Percentiles rank a stretch among this genome's conserved stretches.
phyloP scores from a whole-genome alignment of 2,113 vertebrate genomes.

The Cryptoleucopteryx plumbea region DNA sequence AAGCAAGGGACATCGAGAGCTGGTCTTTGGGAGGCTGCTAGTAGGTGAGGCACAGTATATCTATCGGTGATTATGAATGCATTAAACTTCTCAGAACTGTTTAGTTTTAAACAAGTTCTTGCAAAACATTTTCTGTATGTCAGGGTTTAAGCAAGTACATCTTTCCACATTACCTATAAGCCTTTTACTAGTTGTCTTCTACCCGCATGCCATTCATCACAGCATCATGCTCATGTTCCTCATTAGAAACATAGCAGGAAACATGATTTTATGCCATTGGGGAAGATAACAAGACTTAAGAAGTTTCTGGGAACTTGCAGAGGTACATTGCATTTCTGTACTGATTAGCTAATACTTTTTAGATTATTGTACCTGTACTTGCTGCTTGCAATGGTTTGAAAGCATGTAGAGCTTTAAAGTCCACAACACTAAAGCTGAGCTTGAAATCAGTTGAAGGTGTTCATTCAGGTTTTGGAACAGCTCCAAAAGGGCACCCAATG shows the following conservation, averaged over 20 bases:
- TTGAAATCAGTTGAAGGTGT: not conserved
- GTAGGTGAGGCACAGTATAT: not conserved
- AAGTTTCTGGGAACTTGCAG: not conserved
- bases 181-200: not conserved
- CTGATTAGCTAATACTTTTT: not conserved
- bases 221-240: not conserved
- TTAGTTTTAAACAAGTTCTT: not conserved
- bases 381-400: not conserved
- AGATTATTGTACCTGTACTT: not conserved
- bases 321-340: not conserved
- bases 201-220: not conserved
- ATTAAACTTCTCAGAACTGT: not conserved
- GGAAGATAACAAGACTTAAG: not conserved
- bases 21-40: not conserved
- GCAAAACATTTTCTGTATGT: not conserved
- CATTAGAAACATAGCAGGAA: not conserved
- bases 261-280: not conserved
- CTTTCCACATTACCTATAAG: not conserved
- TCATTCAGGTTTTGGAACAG: not conserved
- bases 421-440: not conserved
- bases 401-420: not conserved
- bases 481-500: not conserved
- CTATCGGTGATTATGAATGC: not conserved
- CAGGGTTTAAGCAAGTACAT: not conserved
- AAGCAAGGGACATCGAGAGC: rapidly evolving